phyloP scores from a whole-genome alignment of 2,888 invertebrate species.

The Ormyrus thymus region DNA sequence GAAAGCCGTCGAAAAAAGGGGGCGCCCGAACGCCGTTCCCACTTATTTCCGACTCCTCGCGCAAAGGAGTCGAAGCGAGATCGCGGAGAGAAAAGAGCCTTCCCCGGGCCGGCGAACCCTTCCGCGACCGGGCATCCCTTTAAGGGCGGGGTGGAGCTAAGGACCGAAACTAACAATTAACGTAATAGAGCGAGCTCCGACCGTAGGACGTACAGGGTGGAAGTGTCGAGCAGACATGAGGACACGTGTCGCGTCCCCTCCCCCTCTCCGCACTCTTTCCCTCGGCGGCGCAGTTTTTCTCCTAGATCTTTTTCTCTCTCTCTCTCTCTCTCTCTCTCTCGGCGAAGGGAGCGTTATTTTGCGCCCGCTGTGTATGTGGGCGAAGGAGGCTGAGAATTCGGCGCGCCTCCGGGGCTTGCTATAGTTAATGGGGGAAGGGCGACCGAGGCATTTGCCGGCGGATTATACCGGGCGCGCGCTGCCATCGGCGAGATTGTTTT shows the following conservation, averaged over 20 bases:
- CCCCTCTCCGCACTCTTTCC: conserved; percentile 47
- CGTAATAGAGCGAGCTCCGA: conserved; percentile 62
- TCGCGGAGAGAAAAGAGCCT: neutral
- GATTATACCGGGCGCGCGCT: neutral
- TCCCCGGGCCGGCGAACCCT: neutral
- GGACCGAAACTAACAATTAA: conserved; percentile 67
- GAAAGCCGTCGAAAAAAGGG: conserved; percentile 11
- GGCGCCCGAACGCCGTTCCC: neutral
- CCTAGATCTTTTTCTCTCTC: neutral
- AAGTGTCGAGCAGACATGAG: conserved; percentile 51
- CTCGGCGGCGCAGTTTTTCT: neutral
- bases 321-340: conserved; percentile 2
- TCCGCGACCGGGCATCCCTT: conserved; percentile 27
- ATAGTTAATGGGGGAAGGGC: conserved; percentile 39
- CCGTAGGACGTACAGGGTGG: conserved; percentile 31
- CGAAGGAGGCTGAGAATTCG: conserved; percentile 2
- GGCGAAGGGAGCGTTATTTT: neutral
- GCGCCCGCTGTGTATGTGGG: no score
- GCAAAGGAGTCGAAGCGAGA: neutral
- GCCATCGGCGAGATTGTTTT: conserved; percentile 7
- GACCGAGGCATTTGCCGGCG: conserved; percentile 13
- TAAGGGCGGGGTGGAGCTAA: conserved; percentile 26
- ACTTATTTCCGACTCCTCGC: neutral
- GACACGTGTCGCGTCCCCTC: conserved; percentile 52
- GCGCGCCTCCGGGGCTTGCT: conserved; percentile 19